Percentiles rank a stretch among this genome's conserved stretches.
Evolutionary conservation across 2,797 vertebrate species (phyloP).

Genomic region (Sebastolobus alascanus): DNA sequence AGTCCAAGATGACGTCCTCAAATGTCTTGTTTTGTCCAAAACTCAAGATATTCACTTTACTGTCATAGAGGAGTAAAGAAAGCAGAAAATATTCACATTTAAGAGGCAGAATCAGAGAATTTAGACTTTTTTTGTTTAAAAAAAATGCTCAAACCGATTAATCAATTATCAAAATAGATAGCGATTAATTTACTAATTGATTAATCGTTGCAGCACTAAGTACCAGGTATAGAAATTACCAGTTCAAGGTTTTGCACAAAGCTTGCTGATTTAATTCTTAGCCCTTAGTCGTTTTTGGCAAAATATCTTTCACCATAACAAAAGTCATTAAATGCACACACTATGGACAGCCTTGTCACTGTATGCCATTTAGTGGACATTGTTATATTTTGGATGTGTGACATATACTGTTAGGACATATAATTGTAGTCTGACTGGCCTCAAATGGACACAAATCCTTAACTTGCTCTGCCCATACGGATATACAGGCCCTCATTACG

Average conservation of each 20-base stretch:
- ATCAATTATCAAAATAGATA: too few relatives aligned
- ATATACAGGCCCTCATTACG: conserved; percentile 6
- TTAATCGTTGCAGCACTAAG: too few relatives aligned
- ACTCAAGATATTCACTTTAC: too few relatives aligned
- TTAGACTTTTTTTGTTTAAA: too few relatives aligned
- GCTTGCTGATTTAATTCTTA: neutral
- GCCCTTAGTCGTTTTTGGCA: neutral
- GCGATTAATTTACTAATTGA: too few relatives aligned
- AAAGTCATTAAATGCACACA: conserved; percentile 3
- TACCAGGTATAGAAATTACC: neutral
- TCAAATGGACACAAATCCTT: conserved; percentile 8
- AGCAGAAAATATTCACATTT: too few relatives aligned
- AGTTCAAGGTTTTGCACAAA: neutral
- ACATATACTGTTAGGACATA: neutral
- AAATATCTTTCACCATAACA: neutral
- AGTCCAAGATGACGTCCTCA: too few relatives aligned
- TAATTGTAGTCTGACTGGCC: neutral
- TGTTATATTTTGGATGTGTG: conserved; percentile 1
- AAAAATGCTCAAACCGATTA: too few relatives aligned
- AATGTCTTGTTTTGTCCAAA: too few relatives aligned
- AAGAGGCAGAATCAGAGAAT: too few relatives aligned
- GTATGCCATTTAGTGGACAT: conserved; percentile 5
- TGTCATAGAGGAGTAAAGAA: too few relatives aligned
- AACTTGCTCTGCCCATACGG: neutral
- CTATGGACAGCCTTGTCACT: neutral